A percentile compares a stretch with the other conserved stretches of the same genome.
Conservation (phyloP, 2,888 invertebrate genomes). For the Parnassius orleans region DNA sequence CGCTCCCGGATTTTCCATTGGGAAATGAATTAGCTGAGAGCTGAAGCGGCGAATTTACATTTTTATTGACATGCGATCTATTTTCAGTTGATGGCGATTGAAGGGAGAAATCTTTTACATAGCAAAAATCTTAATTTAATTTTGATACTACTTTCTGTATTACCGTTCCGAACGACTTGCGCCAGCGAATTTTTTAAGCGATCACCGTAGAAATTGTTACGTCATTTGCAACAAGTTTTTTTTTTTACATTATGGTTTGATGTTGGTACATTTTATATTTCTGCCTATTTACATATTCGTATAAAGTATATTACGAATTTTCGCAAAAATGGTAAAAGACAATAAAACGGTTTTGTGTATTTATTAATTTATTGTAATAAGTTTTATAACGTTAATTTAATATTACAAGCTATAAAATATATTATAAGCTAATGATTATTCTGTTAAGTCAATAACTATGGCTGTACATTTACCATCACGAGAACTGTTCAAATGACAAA, state of each 20-base stretch:
- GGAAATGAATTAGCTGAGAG: slow-evolving; percentile 78
- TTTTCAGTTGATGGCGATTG: slow-evolving; percentile 72
- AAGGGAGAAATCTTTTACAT: slow-evolving; percentile 58
- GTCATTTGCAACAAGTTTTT: no score
- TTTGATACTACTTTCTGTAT: not conserved
- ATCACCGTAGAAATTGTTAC: no score
- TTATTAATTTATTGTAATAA: no score
- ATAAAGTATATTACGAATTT: no score
- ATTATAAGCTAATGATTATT: slow-evolving; percentile 3
- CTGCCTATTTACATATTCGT: no score
- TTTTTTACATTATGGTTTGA: no score
- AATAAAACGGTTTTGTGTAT: no score
- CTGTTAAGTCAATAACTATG: slow-evolving; percentile 24
- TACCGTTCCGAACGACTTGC: no score
- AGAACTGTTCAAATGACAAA: slow-evolving; percentile 33
- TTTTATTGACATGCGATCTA: slow-evolving; percentile 80
- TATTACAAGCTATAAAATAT: not conserved
- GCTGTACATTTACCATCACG: slow-evolving; percentile 33
- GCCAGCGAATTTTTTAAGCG: no score
- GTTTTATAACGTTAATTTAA: no score
- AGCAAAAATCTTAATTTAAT: slow-evolving; percentile 33
- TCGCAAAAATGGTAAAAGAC: no score
- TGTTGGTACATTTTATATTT: no score
- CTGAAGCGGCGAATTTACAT: slow-evolving; percentile 77
- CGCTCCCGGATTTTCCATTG: slow-evolving; percentile 76